Conservation (phyloP, 2,888 invertebrate species). For the Oasisia sp. region DNA sequence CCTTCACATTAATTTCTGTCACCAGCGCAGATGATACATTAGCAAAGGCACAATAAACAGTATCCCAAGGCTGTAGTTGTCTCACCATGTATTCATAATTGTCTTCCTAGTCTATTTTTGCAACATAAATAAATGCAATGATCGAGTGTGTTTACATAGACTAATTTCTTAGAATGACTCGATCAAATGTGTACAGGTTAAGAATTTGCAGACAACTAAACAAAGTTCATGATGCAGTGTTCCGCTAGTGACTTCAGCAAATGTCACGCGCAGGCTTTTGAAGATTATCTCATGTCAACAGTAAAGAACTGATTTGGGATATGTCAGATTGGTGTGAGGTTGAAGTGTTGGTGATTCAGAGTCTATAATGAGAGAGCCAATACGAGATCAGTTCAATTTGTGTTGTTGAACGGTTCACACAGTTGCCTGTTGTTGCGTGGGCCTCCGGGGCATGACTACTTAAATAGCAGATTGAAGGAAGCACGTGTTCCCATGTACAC, state of each 20-base stretch:
- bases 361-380: background rate
- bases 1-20: background rate
- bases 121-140: background rate
- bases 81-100: background rate
- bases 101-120: background rate
- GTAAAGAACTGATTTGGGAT: background rate
- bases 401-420: background rate
- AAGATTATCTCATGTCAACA: background rate
- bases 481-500: background rate
- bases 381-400: background rate
- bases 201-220: background rate
- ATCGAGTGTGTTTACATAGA: background rate
- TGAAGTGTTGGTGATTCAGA: background rate
- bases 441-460: background rate
- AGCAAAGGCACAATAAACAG: background rate
- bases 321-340: background rate
- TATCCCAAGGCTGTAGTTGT: background rate
- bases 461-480: slow-evolving; percentile 10
- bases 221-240: background rate
- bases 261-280: background rate
- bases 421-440: background rate
- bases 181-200: background rate
- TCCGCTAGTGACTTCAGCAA: background rate
- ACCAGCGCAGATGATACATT: background rate
- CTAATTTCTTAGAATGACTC: background rate